Conservation (phyloP, 2,113 vertebrate species). For the Nothocercus nigrocapillus region DNA sequence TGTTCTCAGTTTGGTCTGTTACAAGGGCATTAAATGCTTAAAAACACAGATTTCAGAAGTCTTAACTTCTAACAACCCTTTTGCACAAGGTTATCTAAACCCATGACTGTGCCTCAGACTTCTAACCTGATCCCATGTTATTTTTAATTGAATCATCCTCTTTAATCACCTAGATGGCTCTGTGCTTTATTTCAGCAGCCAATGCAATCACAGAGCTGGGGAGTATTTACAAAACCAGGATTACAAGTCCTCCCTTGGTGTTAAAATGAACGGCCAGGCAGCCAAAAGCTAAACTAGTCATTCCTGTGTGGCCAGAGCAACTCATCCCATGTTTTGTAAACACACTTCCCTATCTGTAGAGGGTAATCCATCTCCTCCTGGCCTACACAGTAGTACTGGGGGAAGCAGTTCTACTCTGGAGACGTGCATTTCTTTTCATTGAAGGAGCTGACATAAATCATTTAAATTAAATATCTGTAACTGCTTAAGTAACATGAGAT, state of each 20-base stretch:
- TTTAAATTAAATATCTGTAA: not conserved
- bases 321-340: rapidly evolving
- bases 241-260: rapidly evolving
- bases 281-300: not conserved
- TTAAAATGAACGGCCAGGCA: not conserved
- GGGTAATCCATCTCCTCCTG: not conserved
- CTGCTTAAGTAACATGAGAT: not conserved
- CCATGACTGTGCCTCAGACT: not conserved
- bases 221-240: not conserved
- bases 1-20: not conserved
- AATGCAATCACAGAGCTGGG: not conserved
- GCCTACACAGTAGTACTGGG: not conserved
- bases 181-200: not conserved
- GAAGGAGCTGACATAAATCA: not conserved
- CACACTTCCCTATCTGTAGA: not conserved
- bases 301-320: not conserved
- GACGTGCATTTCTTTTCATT: not conserved
- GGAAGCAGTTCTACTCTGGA: not conserved
- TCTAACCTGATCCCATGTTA: not conserved
- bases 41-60: not conserved
- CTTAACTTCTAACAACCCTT: not conserved
- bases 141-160: not conserved
- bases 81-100: not conserved
- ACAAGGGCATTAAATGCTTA: not conserved
- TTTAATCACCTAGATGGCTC: not conserved